Percentiles rank a stretch among this genome's conserved stretches.
Conservation (phyloP, 2,797 vertebrate genomes). For the Protonibea diacanthus region DNA sequence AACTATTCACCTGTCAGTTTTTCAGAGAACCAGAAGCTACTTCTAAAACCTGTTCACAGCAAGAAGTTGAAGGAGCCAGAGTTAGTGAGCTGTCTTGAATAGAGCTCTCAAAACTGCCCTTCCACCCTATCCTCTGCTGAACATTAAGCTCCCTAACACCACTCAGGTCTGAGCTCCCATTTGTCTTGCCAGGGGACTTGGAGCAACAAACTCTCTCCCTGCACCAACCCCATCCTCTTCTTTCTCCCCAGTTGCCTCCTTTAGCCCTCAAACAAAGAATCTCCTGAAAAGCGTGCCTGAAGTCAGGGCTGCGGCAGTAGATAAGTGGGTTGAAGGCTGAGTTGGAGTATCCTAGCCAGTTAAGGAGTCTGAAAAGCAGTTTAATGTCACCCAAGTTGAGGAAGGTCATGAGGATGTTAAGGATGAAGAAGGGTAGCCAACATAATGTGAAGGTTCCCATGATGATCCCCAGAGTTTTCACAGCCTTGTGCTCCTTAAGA, state of each 20-base stretch:
- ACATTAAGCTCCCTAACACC: constrained; percentile 2
- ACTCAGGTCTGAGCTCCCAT: constrained; percentile 2
- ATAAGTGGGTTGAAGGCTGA: constrained; percentile 98
- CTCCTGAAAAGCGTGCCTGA: constrained; percentile 96
- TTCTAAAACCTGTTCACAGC: constrained; percentile 60
- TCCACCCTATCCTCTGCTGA: constrained; percentile 45
- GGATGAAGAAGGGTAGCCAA: constrained; percentile 98
- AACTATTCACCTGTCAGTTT: constrained; percentile 43
- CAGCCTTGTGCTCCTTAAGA: constrained; percentile 96
- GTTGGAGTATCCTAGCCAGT: constrained; percentile 98
- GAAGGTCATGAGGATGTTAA: constrained; percentile 92
- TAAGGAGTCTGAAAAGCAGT: constrained; percentile 90
- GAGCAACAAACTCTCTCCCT: constrained; percentile 20
- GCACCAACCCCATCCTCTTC: constrained; percentile 57
- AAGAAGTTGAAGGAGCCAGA: constrained; percentile 11
- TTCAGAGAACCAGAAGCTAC: constrained; percentile 69
- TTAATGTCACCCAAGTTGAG: constrained; percentile 78
- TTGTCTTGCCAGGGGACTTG: constrained; percentile 33
- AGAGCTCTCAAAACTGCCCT: constrained; percentile 50
- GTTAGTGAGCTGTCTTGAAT: constrained; percentile 43
- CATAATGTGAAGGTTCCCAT: constrained; percentile 98
- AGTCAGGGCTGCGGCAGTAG: constrained; percentile 97
- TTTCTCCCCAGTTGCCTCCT: constrained; percentile 15
- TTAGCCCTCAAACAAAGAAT: constrained; percentile 87
- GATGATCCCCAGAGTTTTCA: constrained; percentile 98